Percentiles rank a stretch among this genome's conserved stretches.
phyloP scores from a whole-genome alignment of 2,888 invertebrate species.

The Meliscaeva auricollis region DNA sequence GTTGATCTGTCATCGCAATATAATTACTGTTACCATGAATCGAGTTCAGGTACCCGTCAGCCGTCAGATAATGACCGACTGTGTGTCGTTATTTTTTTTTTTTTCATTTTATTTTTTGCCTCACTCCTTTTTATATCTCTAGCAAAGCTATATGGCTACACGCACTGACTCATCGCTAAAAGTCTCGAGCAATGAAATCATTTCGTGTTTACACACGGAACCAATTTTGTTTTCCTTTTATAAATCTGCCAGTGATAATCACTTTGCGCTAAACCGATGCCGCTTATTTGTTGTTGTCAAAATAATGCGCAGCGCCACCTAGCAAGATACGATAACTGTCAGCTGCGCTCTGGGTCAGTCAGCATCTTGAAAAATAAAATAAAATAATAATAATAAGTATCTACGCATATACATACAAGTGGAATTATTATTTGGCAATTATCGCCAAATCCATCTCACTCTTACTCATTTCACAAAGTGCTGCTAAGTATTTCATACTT shows the following conservation, averaged over 20 bases:
- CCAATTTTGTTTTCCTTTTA: constrained; percentile 46
- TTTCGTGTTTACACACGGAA: constrained; percentile 73
- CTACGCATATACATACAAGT: not conserved
- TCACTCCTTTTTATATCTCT: constrained; percentile 19
- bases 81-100: constrained; percentile 49
- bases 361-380: constrained; percentile 19
- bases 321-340: constrained; percentile 25
- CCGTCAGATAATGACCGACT: constrained; percentile 35
- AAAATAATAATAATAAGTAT: not conserved
- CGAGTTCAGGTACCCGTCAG: constrained; percentile 64
- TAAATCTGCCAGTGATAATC: constrained; percentile 49
- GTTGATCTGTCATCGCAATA: constrained; percentile 26
- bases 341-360: constrained; percentile 47
- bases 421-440: constrained; percentile 64
- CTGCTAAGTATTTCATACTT: constrained; percentile 51
- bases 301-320: constrained; percentile 35
- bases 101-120: constrained; percentile 26
- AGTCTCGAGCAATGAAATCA: constrained; percentile 75
- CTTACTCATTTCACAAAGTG: constrained; percentile 12
- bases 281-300: constrained; percentile 46
- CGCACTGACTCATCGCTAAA: constrained; percentile 72
- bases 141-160: constrained; percentile 40
- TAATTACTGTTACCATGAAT: constrained; percentile 56
- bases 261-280: constrained; percentile 60
- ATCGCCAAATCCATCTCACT: constrained; percentile 59